Evolutionary conservation across 2,888 invertebrate species (phyloP).

Genomic region (Epiblema foenella): DNA sequence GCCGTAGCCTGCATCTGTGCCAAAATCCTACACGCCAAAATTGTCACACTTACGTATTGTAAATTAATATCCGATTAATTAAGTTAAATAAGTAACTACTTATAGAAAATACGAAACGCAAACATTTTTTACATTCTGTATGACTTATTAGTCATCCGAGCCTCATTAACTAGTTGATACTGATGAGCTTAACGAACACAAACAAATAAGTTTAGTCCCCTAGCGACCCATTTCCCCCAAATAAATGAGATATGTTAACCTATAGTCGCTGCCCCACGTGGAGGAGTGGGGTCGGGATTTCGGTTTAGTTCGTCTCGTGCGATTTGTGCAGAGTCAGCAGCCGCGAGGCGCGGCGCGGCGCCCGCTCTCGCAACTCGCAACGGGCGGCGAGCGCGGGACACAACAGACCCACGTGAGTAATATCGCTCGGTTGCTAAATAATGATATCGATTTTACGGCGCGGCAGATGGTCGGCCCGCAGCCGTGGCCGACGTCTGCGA

Average conservation of each 20-base stretch:
- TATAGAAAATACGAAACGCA: neutral
- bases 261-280: conserved; percentile 18
- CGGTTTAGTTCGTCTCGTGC: conserved; percentile 8
- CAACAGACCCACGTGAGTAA: conserved; percentile 55
- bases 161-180: conserved; percentile 31
- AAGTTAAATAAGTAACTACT: neutral
- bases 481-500: conserved; percentile 66
- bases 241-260: conserved; percentile 27
- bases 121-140: conserved; percentile 10
- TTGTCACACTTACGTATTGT: too few species aligned
- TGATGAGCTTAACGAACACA: conserved; percentile 36
- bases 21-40: too few species aligned
- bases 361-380: conserved; percentile 41
- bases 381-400: conserved; percentile 31
- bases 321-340: conserved; percentile 37
- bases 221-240: conserved; percentile 37
- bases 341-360: conserved; percentile 41
- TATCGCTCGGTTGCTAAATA: conserved; percentile 74
- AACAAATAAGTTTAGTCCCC: conserved; percentile 37
- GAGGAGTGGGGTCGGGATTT: conserved; percentile 3
- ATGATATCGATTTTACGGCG: conserved; percentile 79
- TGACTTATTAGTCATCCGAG: conserved; percentile 33
- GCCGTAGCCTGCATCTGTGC: too few species aligned
- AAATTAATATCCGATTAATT: neutral
- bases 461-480: conserved; percentile 79